These are phyloP conservation scores for Mormoops blainvillei DNA, from an alignment of 2,113 vertebrate genomes.

Conservation along the genomic window DNA sequence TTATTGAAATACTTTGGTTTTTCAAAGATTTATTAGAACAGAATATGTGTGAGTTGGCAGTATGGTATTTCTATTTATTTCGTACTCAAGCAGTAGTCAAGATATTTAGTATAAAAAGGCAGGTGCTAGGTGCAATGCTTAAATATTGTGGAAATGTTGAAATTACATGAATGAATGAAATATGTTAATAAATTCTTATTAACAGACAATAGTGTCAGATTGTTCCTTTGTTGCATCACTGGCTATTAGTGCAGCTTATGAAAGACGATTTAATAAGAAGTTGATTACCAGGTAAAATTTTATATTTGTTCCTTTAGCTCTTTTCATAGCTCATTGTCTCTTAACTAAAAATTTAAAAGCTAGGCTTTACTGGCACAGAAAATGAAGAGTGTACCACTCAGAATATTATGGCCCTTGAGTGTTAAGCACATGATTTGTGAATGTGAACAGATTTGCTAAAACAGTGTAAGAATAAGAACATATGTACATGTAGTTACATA, in stretches of 20 bases:
- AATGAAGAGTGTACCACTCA: not conserved
- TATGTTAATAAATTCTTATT: slow-evolving; percentile 5
- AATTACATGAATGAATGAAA: not conserved
- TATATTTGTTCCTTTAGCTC: not conserved
- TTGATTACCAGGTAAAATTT: slow-evolving; percentile 93
- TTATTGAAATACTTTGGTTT: not conserved
- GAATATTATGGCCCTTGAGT: not conserved
- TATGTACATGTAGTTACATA: not conserved
- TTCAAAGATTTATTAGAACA: not conserved
- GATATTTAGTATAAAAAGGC: slow-evolving; percentile 2
- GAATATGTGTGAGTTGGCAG: not conserved
- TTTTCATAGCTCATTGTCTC: slow-evolving; percentile 10
- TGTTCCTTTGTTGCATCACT: slow-evolving; percentile 98
- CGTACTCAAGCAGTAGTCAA: not conserved
- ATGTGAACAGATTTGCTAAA: not conserved
- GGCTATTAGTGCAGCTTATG: slow-evolving; percentile 97
- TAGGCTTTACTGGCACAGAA: not conserved
- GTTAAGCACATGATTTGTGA: not conserved
- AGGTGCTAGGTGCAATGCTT: not conserved
- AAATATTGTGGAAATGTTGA: not conserved
- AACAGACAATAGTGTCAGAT: slow-evolving; percentile 96
- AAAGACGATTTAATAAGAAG: slow-evolving; percentile 97
- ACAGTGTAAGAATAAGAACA: not conserved
- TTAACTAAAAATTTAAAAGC: not conserved
- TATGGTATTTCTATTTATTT: not conserved